Evolutionary conservation across 1,140 invertebrate species (phyloP), one percentile per base, ranked within the genome.

Genomic region (Andrena cerasifolii): DNA sequence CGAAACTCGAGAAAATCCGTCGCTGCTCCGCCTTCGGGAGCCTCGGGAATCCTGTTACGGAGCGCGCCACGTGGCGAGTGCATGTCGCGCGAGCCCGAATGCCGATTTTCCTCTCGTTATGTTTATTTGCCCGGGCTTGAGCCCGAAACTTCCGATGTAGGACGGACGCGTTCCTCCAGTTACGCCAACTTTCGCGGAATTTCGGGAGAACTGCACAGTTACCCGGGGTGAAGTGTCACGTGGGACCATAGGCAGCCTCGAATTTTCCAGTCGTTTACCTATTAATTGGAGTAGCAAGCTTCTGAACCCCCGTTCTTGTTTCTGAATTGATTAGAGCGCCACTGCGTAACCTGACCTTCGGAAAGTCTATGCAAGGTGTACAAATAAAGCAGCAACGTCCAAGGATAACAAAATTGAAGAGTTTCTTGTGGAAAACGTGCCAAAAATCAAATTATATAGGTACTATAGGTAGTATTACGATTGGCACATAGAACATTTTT

Each of bases 1-100:
- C 43, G 78, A 84, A 87, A 83, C 78, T 54, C 63, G 54, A 83
- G 73, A 77, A 75, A 83, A 86, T 84, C 71, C 75, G 51, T 75
- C 67, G 51, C 33, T 53, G 54, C 75, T 59, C 71, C 62, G 56
- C 40, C 62, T 40, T 40, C 36, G 8, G 63, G 51, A 58, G 26
- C 40, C n/a, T 45, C 56, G 21, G 77, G 79, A 79, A 72, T 82
- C 65, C 45, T 31, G 49, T 84, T 78, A 66, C 73, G 33, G 24
- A 26, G 14, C 71, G 73, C 51, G 70, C 71, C 83, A 80, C 83
- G 83, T 85, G 82, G 84, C 78, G 28, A 58, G 53, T 49, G 75
- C 67, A 81, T 80, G 68, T 81, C 40, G 36, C 31, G 45, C 26
- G 40, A 26, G n/a, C 21, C 6, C 21, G 16, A 72, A 43, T 49